These are phyloP conservation scores for Ailuropoda melanoleuca DNA, from an alignment of 2,113 vertebrate species.

Conservation along the genomic window DNA sequence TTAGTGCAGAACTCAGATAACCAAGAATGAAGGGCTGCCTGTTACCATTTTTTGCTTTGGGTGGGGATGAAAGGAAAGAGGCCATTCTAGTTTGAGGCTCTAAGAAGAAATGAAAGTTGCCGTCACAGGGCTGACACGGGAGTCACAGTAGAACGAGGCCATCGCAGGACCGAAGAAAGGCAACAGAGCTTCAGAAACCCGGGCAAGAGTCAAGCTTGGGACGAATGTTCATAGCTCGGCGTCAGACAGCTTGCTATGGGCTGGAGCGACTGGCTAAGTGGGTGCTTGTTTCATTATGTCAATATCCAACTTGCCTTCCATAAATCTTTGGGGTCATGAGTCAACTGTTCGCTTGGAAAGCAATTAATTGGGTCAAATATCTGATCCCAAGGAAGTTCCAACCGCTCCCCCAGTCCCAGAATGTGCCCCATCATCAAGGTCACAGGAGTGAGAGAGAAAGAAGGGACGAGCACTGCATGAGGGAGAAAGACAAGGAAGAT, in stretches of 20 bases:
- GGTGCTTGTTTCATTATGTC: neutral
- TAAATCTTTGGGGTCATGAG: neutral
- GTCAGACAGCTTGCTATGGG: neutral
- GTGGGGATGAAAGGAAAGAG: neutral
- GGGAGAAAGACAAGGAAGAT: neutral
- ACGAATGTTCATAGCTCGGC: neutral
- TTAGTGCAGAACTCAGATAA: slow-evolving; percentile 6
- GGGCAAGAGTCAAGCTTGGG: neutral
- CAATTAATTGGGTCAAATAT: neutral
- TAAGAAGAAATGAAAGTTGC: neutral
- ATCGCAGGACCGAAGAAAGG: neutral
- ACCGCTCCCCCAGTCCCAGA: neutral
- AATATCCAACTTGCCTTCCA: neutral
- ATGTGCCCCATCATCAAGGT: neutral
- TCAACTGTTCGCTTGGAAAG: slow-evolving; percentile 15
- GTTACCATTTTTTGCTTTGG: neutral
- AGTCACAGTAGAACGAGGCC: neutral
- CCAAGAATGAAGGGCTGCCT: slow-evolving; percentile 22
- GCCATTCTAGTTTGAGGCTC: neutral
- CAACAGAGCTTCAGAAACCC: neutral
- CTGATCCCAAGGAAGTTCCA: neutral
- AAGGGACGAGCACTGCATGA: neutral
- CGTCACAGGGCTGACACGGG: neutral
- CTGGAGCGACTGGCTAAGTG: neutral
- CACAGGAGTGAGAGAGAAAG: neutral